Conservation (phyloP, 1,140 invertebrate species). For the Ridgeia piscesae region DNA sequence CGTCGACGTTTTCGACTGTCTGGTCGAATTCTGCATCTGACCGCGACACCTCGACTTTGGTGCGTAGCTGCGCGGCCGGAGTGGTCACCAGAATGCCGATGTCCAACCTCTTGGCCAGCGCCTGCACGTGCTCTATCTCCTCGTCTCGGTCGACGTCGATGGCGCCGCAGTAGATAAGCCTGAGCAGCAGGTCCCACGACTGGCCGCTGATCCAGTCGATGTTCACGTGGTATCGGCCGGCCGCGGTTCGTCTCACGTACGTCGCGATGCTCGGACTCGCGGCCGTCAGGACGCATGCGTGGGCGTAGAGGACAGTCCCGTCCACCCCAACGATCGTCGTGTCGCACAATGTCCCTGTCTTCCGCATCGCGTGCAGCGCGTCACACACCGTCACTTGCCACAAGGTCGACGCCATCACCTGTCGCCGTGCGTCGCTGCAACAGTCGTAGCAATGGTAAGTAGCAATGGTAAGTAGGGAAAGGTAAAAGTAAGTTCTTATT, state of each 20-base stretch:
- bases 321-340: constrained; percentile 2
- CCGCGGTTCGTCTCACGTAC: not conserved
- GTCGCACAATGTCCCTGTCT: constrained; percentile 7
- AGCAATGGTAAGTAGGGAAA: too few relatives aligned
- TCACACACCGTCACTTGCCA: not conserved
- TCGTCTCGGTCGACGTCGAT: not conserved
- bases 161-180: not conserved
- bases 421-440: not conserved
- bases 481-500: too few relatives aligned
- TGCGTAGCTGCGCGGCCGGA: not conserved
- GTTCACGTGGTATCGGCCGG: not conserved
- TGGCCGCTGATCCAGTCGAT: not conserved
- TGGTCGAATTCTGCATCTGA: not conserved
- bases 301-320: not conserved
- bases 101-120: not conserved
- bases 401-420: not conserved
- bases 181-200: not conserved
- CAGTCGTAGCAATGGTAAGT: too few relatives aligned
- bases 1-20: not conserved
- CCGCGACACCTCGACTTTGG: not conserved
- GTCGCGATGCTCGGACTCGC: not conserved
- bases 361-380: not conserved
- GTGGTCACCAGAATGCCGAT: not conserved
- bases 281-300: not conserved
- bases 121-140: not conserved